Percentiles rank a stretch among this genome's conserved stretches.
Evolutionary conservation across 2,113 vertebrate species (phyloP).

Genomic region (Nothoprocta pentlandii): DNA sequence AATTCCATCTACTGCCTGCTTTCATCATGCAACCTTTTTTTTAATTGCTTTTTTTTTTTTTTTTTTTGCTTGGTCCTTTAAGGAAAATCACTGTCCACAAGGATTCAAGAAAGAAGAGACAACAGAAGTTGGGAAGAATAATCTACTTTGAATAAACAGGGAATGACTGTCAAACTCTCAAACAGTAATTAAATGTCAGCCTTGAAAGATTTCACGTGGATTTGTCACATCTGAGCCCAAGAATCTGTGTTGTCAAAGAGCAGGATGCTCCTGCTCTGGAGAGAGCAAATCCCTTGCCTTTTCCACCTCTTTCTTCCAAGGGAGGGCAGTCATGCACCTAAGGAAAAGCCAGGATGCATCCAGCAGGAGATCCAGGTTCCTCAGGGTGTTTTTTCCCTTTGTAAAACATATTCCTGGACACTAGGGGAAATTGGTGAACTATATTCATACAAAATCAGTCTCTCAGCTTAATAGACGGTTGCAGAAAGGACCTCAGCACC

Average conservation of each 20-base stretch:
- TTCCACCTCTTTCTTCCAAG: background rate
- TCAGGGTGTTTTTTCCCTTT: background rate
- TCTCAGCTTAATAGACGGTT: background rate
- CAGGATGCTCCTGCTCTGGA: background rate
- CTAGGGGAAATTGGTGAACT: background rate
- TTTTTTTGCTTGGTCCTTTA: background rate
- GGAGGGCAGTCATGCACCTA: background rate
- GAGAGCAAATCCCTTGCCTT: background rate
- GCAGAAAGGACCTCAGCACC: background rate
- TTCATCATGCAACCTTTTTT: background rate
- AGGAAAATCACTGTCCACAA: background rate
- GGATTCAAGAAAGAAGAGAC: background rate
- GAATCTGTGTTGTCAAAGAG: background rate
- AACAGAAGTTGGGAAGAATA: background rate
- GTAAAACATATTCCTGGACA: background rate
- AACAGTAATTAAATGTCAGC: background rate
- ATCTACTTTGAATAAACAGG: background rate
- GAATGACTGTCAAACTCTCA: background rate
- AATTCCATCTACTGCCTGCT: background rate
- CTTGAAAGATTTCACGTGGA: background rate
- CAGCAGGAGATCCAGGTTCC: background rate
- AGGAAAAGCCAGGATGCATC: background rate
- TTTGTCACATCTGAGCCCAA: background rate
- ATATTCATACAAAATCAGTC: background rate
- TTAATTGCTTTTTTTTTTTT: background rate